Base-by-base conservation (phyloP, 2,113 vertebrate species). In the Larimichthys polyactis region DNA sequence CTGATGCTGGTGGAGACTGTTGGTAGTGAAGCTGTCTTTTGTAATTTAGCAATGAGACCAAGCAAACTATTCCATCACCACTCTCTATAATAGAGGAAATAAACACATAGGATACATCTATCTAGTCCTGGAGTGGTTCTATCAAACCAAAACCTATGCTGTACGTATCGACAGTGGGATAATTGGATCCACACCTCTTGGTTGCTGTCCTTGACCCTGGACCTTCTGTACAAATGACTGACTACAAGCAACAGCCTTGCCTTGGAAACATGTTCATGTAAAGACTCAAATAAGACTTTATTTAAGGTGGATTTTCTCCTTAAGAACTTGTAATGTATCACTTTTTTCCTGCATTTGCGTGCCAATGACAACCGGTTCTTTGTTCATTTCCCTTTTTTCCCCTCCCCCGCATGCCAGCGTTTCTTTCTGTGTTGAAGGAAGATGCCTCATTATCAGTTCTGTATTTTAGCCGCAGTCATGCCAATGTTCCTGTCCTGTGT, bases 301-400 rank as follows among this genome's bases (percentile, higher is more conserved):
- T 8, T 16, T 2, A 15, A 17, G 48, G 75, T 88, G 80, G 82
- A 87, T 89, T 80, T 89, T 88, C 70, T 71, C 58, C 74, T 75
- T 14, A 11, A 52, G 29, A 64, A 78, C 14, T 44, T 69, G 16
- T 12, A 40, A 60, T 57, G 2, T 54, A 46, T 12, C 19, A 11
- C 2, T 29, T 3, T 43, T 52, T 36, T 59, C 52, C 4, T 64
- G 68, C n/a, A 64, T 83, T 80, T 75, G 60, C 27, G 16, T 52
- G 44, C 16, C 40, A 36, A 55, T 40, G 0, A 59, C 43, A 55
- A 76, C 54, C 54, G 70, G 20, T 64, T 69, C 17, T 40, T 55
- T 64, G 17, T 58, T 57, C n/a, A 51, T 46, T 63, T 43, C 14
- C 46, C 14, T 22, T 72, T 65, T 81, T 75, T 27, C 51, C 11